Evolutionary conservation across 2,888 invertebrate species (phyloP), one percentile per base, ranked within the genome.

Genomic region (Dorcus parallelipipedus): DNA sequence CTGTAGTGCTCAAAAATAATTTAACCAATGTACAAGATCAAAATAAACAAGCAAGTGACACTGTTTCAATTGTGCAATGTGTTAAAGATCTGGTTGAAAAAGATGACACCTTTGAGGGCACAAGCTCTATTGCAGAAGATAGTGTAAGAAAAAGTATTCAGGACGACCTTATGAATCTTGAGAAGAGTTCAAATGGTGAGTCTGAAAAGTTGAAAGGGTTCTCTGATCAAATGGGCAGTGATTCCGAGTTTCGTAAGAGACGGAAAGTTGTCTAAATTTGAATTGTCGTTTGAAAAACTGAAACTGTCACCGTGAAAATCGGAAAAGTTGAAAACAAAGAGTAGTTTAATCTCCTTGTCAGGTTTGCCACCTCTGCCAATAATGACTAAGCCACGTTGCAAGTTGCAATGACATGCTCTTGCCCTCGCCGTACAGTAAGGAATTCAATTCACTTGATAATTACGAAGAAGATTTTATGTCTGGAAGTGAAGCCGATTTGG

Each of bases 391-490:
- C 64, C 69, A 17, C 66, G 70, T 52, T 65, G 68, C 9, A 71
- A 69, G 70, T 52, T 65, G 68, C 9, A 71, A 69, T 50, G 74
- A 75, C 54, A 59, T 69, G 23, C 68, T 77, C 40, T 61, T 78
- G 49, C 77, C 77, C 2, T 76, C 77, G 7, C 63, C 76, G 38
- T 77, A 76, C 53, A 75, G 64, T 33, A 77, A 74, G 60, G 73
- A 72, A 56, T 60, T 63, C n/a, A 67, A 67, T 49, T 60, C 66
- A 10, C 52, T 70, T 38, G 73, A 71, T 56, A 75, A 76, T 57
- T 78, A 77, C 56, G 77, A 77, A 63, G 77, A 78, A 64, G 76
- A 77, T 67, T 77, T 77, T 64, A 74, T 76, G 68, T 73, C 71
- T 2, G 67, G 65, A n/a, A 69, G 67, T 57, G 70, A 69, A 48